These are phyloP conservation scores for Lepilemur septentrionalis DNA, from an alignment of 2,797 vertebrate genomes.

Conservation along the genomic window DNA sequence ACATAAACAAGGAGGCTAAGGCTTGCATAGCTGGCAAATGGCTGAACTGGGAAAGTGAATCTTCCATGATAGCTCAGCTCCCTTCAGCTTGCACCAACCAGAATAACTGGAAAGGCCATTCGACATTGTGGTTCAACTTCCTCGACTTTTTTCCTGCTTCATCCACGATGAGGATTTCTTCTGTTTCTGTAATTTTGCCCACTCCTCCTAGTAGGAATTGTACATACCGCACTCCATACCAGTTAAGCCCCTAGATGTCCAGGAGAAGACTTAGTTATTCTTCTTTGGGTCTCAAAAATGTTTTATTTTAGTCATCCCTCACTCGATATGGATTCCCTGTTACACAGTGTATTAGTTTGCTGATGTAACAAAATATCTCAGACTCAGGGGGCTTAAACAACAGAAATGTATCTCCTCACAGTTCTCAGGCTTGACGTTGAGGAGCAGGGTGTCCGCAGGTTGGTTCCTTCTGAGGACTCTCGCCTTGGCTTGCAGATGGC, in stretches of 20 bases:
- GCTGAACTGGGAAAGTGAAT: neutral
- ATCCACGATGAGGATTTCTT: neutral
- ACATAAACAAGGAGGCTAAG: neutral
- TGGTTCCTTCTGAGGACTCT: neutral
- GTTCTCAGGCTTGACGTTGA: neutral
- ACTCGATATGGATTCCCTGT: neutral
- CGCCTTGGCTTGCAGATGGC: neutral
- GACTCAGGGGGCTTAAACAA: neutral
- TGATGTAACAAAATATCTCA: neutral
- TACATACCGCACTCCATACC: rapidly evolving
- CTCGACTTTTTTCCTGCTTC: neutral
- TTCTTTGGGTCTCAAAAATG: neutral
- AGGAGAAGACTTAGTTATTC: neutral
- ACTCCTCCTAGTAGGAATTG: neutral
- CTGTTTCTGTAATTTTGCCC: neutral
- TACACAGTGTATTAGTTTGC: neutral
- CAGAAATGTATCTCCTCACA: neutral
- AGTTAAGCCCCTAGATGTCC: neutral
- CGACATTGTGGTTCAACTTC: neutral
- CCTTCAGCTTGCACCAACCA: neutral
- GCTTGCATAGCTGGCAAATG: neutral
- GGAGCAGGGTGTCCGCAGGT: neutral
- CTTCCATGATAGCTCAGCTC: neutral
- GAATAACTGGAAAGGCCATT: neutral
- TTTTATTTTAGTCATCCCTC: neutral